phyloP scores from a whole-genome alignment of 2,113 vertebrate genomes.

The Python bivittatus region DNA sequence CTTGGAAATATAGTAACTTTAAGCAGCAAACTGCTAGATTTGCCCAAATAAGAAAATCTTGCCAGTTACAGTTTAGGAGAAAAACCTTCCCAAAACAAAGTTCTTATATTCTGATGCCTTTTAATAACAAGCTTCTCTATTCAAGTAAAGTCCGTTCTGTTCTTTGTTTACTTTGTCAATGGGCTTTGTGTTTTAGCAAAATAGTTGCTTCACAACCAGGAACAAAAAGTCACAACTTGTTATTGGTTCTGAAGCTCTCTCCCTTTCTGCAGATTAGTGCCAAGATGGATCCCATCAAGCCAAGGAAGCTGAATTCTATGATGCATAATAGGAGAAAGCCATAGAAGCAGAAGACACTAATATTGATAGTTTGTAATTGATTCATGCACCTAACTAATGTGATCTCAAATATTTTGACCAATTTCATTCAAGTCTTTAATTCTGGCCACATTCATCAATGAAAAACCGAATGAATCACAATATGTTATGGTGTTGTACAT shows the following conservation, averaged over 20 bases:
- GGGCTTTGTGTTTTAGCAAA: slow-evolving; percentile 45
- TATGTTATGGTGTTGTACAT: background rate
- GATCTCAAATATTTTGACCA: slow-evolving; percentile 28
- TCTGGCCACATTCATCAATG: background rate
- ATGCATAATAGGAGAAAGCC: slow-evolving; percentile 28
- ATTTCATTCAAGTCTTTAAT: slow-evolving; percentile 36
- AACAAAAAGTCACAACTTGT: slow-evolving; percentile 51
- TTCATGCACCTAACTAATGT: background rate
- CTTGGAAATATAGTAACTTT: slow-evolving; percentile 22
- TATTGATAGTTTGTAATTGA: slow-evolving; percentile 55
- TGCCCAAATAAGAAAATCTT: slow-evolving; percentile 38
- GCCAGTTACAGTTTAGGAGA: slow-evolving; percentile 42
- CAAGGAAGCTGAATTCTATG: slow-evolving; percentile 55
- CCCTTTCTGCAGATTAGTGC: slow-evolving; percentile 41
- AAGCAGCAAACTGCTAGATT: slow-evolving; percentile 40
- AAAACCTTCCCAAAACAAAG: slow-evolving; percentile 59
- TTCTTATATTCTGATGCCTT: slow-evolving; percentile 47
- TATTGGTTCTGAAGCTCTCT: slow-evolving; percentile 59
- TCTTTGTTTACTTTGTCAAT: slow-evolving; percentile 30
- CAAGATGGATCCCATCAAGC: slow-evolving; percentile 44
- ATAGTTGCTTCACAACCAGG: slow-evolving; percentile 53
- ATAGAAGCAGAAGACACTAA: slow-evolving; percentile 51
- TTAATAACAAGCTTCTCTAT: slow-evolving; percentile 39
- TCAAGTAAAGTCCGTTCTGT: slow-evolving; percentile 50
- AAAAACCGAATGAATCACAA: background rate